Evolutionary conservation across 1,140 invertebrate genomes (phyloP).

Genomic region (Acromyrmex echinatior): DNA sequence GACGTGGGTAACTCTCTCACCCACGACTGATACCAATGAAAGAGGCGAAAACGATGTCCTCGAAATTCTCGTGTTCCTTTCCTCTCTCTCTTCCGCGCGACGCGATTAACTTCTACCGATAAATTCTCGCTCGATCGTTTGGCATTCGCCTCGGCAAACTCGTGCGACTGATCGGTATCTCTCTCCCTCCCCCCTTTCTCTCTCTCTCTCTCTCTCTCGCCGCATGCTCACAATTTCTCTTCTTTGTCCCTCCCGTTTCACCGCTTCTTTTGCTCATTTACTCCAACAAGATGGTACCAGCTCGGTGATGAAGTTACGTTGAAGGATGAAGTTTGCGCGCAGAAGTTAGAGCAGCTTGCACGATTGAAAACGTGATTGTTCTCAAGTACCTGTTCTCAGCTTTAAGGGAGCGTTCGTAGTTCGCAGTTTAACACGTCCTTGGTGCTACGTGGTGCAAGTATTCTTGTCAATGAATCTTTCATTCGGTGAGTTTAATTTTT

Average conservation of each 20-base stretch:
- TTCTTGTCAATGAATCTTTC: conserved; percentile 16
- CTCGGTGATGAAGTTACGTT: conserved; percentile 63
- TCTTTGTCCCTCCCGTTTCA: not conserved
- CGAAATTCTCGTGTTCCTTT: conserved; percentile 62
- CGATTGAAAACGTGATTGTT: conserved; percentile 55
- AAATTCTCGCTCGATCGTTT: conserved; percentile 72
- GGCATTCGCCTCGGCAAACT: conserved; percentile 63
- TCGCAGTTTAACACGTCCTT: conserved; percentile 33
- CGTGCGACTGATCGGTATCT: conserved; percentile 40
- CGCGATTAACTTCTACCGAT: conserved; percentile 69
- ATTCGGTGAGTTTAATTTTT: not conserved
- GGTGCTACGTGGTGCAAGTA: not conserved
- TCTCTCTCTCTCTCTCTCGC: not conserved
- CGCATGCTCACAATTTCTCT: not conserved
- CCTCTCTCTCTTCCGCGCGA: not conserved
- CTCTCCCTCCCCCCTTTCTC: not conserved
- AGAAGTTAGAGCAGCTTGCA: conserved; percentile 14
- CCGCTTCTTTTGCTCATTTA: conserved; percentile 29
- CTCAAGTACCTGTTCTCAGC: conserved; percentile 1
- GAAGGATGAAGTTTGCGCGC: conserved; percentile 42
- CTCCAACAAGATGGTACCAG: conserved; percentile 29
- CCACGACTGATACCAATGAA: conserved; percentile 29
- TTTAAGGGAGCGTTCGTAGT: not conserved
- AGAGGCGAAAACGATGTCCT: conserved; percentile 58
- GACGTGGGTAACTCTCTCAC: conserved; percentile 26